Conservation (phyloP, 2,888 invertebrate species). For the Congeria kusceri region DNA sequence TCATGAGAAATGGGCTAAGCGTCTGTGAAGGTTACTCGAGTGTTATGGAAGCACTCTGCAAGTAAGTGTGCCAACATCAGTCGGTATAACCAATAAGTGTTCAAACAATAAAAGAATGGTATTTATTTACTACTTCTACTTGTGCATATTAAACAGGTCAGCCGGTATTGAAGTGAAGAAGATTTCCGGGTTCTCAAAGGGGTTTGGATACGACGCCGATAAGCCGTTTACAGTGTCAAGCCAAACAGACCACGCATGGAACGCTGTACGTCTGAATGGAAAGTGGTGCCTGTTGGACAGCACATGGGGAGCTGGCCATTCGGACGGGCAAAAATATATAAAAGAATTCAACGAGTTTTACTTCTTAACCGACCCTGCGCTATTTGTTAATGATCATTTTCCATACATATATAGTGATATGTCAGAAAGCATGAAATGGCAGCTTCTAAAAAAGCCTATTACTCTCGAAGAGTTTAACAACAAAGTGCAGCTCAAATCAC, state of each 20-base stretch:
- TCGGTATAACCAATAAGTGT: too few species aligned
- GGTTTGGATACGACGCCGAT: conserved; percentile 46
- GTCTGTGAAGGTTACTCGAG: conserved; percentile 67
- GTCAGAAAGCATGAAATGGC: conserved; percentile 61
- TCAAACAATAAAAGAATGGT: too few species aligned
- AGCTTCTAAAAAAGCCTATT: conserved; percentile 66
- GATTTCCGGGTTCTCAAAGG: conserved; percentile 60
- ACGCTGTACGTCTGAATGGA: conserved; percentile 43
- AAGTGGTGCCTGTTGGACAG: conserved; percentile 60
- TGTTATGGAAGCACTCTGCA: conserved; percentile 59
- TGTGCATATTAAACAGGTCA: too few species aligned
- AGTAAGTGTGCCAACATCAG: conserved; percentile 28
- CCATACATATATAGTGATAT: conserved; percentile 63
- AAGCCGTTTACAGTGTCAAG: conserved; percentile 14
- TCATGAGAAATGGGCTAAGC: conserved; percentile 37
- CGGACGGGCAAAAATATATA: conserved; percentile 13
- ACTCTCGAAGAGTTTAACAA: conserved; percentile 54
- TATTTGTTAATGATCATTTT: conserved; percentile 66
- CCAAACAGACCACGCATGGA: conserved; percentile 62
- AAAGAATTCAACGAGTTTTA: conserved; percentile 68
- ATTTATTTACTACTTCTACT: too few species aligned
- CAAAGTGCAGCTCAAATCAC: conserved; percentile 30
- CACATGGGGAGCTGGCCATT: conserved; percentile 63
- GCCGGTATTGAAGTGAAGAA: conserved; percentile 28
- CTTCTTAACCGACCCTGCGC: conserved; percentile 73